Evolutionary conservation across 2,888 invertebrate genomes (phyloP).

Genomic region (Sesia bembeciformis): DNA sequence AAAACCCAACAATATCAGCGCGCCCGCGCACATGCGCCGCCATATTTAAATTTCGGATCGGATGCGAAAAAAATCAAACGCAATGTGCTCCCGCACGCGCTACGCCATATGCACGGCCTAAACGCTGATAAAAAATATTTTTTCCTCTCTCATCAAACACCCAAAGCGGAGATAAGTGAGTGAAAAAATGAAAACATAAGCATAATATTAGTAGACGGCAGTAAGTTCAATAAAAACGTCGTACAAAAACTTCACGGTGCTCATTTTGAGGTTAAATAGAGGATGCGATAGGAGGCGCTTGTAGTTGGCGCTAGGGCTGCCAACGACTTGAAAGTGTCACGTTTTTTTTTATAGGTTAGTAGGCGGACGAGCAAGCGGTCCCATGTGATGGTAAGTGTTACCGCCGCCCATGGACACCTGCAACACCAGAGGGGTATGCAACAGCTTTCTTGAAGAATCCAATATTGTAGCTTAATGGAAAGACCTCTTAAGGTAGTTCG

Average conservation of each 20-base stretch:
- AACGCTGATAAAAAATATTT: conserved; percentile 38
- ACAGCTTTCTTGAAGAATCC: no score
- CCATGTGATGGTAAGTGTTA: no score
- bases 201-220: conserved; percentile 64
- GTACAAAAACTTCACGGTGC: conserved; percentile 41
- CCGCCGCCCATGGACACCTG: no score
- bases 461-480: no score
- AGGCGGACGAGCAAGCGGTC: no score
- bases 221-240: conserved; percentile 48
- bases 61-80: conserved; percentile 68
- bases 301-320: conserved; percentile 20
- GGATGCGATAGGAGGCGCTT: conserved; percentile 36
- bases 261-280: conserved; percentile 62
- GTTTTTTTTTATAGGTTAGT: no score
- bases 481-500: no score
- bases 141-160: conserved; percentile 59
- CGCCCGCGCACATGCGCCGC: conserved; percentile 51
- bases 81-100: conserved; percentile 68
- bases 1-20: conserved; percentile 39
- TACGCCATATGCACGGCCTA: conserved; percentile 44
- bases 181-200: conserved; percentile 68
- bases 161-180: conserved; percentile 47
- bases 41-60: conserved; percentile 66
- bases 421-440: no score
- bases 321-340: neutral